phyloP scores from a whole-genome alignment of 2,797 vertebrate species.

The Chelon labrosus region DNA sequence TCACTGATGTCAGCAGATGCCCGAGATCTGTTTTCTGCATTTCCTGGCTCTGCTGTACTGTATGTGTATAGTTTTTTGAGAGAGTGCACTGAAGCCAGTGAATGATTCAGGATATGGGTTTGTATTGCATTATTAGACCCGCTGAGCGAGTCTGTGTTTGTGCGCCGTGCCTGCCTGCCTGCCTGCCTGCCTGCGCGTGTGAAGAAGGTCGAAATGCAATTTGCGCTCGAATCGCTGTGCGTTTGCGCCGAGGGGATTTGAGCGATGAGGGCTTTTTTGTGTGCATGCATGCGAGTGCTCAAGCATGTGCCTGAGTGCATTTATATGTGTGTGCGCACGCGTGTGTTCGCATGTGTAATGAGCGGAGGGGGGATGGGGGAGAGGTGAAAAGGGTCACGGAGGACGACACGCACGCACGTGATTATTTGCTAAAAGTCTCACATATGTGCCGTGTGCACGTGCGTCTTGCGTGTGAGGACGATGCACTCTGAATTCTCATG shows the following conservation, averaged over 20 bases:
- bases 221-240: constrained; percentile 20
- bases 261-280: constrained; percentile 41
- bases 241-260: constrained; percentile 36
- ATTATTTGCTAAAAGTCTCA: too few species aligned
- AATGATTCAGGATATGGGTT: constrained; percentile 46
- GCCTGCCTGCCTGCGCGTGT: constrained; percentile 18
- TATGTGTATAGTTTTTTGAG: constrained; percentile 5
- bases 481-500: too few species aligned
- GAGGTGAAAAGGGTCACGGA: not conserved
- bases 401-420: too few species aligned
- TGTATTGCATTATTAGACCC: constrained; percentile 41
- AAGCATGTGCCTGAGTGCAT: constrained; percentile 54
- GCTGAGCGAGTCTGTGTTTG: constrained; percentile 26
- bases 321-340: constrained; percentile 53
- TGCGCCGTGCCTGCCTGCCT: constrained; percentile 30
- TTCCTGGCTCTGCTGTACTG: constrained; percentile 46
- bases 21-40: constrained; percentile 77
- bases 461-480: too few species aligned
- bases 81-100: constrained; percentile 17
- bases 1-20: constrained; percentile 63
- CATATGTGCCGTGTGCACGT: too few species aligned
- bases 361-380: not conserved
- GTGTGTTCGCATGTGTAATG: constrained; percentile 66
- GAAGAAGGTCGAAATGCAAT: constrained; percentile 22
- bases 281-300: constrained; percentile 35